phyloP scores from a whole-genome alignment of 2,888 invertebrate species.

The Linnaemya tessellans region DNA sequence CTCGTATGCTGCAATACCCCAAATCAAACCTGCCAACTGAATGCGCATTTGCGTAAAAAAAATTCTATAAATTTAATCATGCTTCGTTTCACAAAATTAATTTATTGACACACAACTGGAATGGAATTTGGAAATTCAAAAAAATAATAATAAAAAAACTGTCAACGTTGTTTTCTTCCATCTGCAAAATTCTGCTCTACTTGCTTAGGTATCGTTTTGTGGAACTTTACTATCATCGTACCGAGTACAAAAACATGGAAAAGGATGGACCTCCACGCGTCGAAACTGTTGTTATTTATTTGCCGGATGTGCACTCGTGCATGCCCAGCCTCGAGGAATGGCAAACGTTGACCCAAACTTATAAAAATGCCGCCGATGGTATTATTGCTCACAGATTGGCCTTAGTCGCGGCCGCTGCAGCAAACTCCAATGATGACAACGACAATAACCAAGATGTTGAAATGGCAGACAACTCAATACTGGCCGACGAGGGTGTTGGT shows the following conservation, averaged over 20 bases:
- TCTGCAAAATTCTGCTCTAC: slow-evolving; percentile 55
- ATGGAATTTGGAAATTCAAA: too few species aligned
- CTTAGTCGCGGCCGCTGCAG: slow-evolving; percentile 59
- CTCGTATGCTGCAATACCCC: background rate
- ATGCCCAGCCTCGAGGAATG: slow-evolving; percentile 95
- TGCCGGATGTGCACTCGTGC: slow-evolving; percentile 98
- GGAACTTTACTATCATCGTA: slow-evolving; percentile 99
- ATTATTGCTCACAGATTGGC: slow-evolving; percentile 74
- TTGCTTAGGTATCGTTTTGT: slow-evolving; percentile 96
- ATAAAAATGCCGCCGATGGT: slow-evolving; percentile 84
- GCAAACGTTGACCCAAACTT: slow-evolving; percentile 91
- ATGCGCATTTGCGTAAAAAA: too few species aligned
- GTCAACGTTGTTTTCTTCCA: slow-evolving; percentile 67
- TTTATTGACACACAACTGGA: too few species aligned
- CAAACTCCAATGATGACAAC: slow-evolving; percentile 41
- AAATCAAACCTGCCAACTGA: background rate
- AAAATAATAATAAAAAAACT: background rate
- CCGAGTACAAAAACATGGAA: slow-evolving; percentile 92
- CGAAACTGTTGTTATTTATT: slow-evolving; percentile 98
- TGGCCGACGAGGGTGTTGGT: slow-evolving; percentile 32
- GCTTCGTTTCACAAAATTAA: too few species aligned
- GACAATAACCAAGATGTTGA: slow-evolving; percentile 11
- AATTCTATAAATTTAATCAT: too few species aligned
- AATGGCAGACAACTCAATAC: slow-evolving; percentile 20
- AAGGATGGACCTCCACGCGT: slow-evolving; percentile 94